Evolutionary conservation across 2,797 vertebrate genomes (phyloP), one percentile per base, ranked within the genome.

Genomic region (Microctenopoma steveboyesi): DNA sequence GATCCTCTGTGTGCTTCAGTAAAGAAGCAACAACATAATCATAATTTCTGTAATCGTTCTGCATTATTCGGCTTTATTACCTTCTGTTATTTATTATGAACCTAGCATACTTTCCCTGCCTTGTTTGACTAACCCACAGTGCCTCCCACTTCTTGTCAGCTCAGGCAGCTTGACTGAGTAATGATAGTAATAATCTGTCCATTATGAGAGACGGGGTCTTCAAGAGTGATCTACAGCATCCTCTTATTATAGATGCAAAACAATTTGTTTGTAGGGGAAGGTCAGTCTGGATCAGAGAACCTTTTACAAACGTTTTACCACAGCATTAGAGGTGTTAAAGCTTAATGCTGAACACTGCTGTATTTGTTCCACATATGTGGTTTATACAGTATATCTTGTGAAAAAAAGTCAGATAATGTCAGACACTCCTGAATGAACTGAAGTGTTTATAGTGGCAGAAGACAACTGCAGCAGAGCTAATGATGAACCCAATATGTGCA

Each of bases 101-200:
- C 59, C 63, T 48, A 62, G 68, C 72, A 62, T 82, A 50, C 86
- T 87, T 87, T 76, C 63, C 53, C 62, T 83, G 79, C 64, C 73
- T 87, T 65, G 83, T 89, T 85, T 85, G 75, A 84, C 68, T 79
- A 72, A 81, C 74, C 70, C 67, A 68, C 82, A 82, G 71, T 69
- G 60, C 74, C 64, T 73, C 86, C 85, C 69, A 83, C 84, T 64
- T 81, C 76, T 77, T 87, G 81, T 88, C 85, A 86, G 73, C 71
- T 57, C 52, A 57, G 76, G 62, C 80, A 69, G 66, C 72, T 83
- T 88, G 88, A 83, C 65, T 88, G 82, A 83, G 74, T 88, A 89
- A 92, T 92, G 74, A 90, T 85, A 67, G 79, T 86, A 91, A 92
- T 92, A 81, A 87, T 75, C 54, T 25, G 55, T 69, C 69, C 78